These are phyloP conservation scores for Calephelis nemesis DNA, from an alignment of 1,140 invertebrate species.

Conservation along the genomic window DNA sequence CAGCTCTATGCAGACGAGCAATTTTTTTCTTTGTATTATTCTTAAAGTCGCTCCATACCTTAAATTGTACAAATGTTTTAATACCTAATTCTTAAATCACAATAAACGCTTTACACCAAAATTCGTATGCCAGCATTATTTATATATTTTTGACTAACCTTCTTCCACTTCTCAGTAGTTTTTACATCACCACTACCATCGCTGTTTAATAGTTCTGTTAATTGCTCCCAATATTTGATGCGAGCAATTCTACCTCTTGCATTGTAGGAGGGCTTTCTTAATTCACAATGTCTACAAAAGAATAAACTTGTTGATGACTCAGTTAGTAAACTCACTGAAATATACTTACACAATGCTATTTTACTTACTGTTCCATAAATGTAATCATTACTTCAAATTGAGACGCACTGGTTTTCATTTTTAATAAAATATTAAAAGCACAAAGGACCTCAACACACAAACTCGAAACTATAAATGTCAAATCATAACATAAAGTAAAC, in stretches of 20 bases:
- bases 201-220: conserved; percentile 23
- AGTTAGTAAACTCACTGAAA: no score
- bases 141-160: conserved; percentile 23
- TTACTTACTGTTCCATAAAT: no score
- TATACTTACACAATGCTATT: no score
- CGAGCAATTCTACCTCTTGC: conserved; percentile 15
- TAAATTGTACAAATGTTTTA: conserved; percentile 2
- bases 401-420: no score
- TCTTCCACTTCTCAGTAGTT: conserved; percentile 31
- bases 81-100: neutral
- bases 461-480: no score
- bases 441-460: no score
- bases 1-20: conserved; percentile 28
- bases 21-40: conserved; percentile 29
- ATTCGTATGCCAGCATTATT: neutral
- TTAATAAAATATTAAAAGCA: no score
- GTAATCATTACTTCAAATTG: no score
- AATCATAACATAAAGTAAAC: no score
- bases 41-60: conserved; percentile 12
- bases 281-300: conserved; percentile 26
- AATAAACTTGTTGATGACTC: neutral
- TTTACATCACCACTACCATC: conserved; percentile 27
- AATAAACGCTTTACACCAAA: neutral
- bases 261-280: conserved; percentile 25
- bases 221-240: conserved; percentile 23